A percentile compares a stretch with the other conserved stretches of the same genome.
Evolutionary conservation across 2,113 vertebrate species (phyloP).

Genomic region (Laterallus jamaicensis): DNA sequence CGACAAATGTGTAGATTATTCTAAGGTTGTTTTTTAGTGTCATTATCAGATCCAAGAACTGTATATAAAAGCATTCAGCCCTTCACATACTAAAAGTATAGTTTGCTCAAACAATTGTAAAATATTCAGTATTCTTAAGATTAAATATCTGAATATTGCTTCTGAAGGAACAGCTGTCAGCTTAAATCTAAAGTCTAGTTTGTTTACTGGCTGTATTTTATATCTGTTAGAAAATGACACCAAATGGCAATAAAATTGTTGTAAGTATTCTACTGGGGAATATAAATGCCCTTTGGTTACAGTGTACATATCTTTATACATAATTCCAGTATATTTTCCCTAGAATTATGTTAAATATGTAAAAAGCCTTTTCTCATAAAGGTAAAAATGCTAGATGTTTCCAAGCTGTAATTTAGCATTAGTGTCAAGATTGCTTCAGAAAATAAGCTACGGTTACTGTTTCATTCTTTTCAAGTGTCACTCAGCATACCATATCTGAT

Average conservation of each 20-base stretch:
- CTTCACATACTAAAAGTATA: conserved; percentile 50
- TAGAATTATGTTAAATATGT: conserved; percentile 92
- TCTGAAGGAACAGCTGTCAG: conserved; percentile 84
- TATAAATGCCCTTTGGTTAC: conserved; percentile 87
- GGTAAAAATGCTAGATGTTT: conserved; percentile 78
- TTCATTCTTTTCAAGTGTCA: conserved; percentile 81
- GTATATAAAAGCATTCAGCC: conserved; percentile 8
- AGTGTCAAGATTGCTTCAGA: conserved; percentile 79
- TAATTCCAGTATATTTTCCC: conserved; percentile 87
- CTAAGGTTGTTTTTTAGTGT: conserved; percentile 37
- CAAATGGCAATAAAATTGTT: conserved; percentile 90
- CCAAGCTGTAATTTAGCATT: conserved; percentile 80
- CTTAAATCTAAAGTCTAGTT: conserved; percentile 87
- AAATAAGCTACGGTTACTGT: conserved; percentile 73
- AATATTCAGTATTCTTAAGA: conserved; percentile 76
- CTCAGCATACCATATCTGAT: conserved; percentile 67
- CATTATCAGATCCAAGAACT: conserved; percentile 39
- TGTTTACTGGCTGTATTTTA: conserved; percentile 83
- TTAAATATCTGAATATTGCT: conserved; percentile 82
- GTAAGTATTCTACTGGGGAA: conserved; percentile 87
- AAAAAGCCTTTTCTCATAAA: conserved; percentile 84
- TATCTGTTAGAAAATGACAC: conserved; percentile 87
- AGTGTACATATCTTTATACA: conserved; percentile 84
- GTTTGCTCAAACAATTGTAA: conserved; percentile 70
- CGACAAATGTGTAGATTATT: conserved; percentile 41